phyloP scores from a whole-genome alignment of 2,888 invertebrate species.

The Glyphotaelius pellucidus region DNA sequence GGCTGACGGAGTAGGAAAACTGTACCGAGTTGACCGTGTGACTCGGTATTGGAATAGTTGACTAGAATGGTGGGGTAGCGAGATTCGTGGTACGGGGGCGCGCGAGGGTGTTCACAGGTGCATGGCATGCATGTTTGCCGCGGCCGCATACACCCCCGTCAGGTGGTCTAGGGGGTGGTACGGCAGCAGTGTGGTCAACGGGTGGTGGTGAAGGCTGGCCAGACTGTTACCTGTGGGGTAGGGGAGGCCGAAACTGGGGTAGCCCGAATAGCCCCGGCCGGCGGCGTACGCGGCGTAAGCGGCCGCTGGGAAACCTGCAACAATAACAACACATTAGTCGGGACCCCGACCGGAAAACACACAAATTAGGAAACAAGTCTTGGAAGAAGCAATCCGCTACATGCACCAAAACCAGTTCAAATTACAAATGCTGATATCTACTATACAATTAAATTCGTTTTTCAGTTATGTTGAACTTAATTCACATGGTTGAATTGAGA shows the following conservation, averaged over 20 bases:
- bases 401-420: not conserved
- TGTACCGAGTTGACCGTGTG: not conserved
- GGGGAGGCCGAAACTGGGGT: slow-evolving; percentile 98
- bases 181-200: slow-evolving; percentile 79
- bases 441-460: not conserved
- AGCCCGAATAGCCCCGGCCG: slow-evolving; percentile 97
- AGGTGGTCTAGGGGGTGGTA: slow-evolving; percentile 81
- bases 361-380: not conserved
- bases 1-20: not conserved
- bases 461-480: not conserved
- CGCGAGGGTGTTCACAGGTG: slow-evolving; percentile 82
- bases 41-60: too few species aligned
- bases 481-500: not conserved
- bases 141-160: slow-evolving; percentile 77
- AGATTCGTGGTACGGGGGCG: slow-evolving; percentile 51
- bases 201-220: slow-evolving; percentile 87
- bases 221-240: slow-evolving; percentile 97
- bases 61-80: slow-evolving; percentile 27
- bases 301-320: slow-evolving; percentile 93
- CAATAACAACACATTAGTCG: slow-evolving; percentile 67
- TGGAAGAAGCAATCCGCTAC: not conserved
- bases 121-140: slow-evolving; percentile 84
- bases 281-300: slow-evolving; percentile 98
- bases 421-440: not conserved
- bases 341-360: not conserved